Evolutionary conservation across 2,888 invertebrate species (phyloP), one percentile per base, ranked within the genome.

Genomic region (Rapana venosa): DNA sequence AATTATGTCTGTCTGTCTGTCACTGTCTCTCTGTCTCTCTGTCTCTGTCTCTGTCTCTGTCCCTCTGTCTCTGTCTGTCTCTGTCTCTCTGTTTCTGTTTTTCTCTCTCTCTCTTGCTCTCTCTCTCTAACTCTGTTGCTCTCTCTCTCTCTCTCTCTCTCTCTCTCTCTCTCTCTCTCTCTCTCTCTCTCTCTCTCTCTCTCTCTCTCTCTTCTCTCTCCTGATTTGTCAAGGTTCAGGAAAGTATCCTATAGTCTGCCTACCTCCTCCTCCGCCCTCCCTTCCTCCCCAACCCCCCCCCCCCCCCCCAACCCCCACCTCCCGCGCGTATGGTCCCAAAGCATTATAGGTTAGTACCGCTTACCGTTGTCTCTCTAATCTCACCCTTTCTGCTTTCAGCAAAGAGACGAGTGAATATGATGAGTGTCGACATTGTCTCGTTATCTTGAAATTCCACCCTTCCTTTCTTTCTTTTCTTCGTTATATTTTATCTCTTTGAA

Each of bases 41-140:
- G 11, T 83, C 47, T 83, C 32, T 83, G 83, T 83, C 32, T 83
- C 8, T 85, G 26, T 85, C 30, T 85, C 47, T 85, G 84, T 85
- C 35, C 32, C 6, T 79, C 17, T 83, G 47, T 79, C 17, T 79
- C 35, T 79, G 11, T 26, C 13, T 83, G 26, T 47, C 13, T 83
- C n/a, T 74, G 74, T 74, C n/a, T 79, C 8, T 79, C 32, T 32
- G 11, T 79, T 6, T 79, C 79, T 79, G 4, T 35, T 35, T 79
- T 35, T 79, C 32, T 79, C 79, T 79, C 79, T 79, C 79, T 79
- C 79, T 79, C 32, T 79, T 17, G 32, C 79, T 35, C 79, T 79
- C 79, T 79, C 79, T 79, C 35, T 79, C 79, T 79, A 32, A 35
- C 79, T 79, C 79, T 79, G 13, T 79, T 17, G 5, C 8, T 35